These are phyloP conservation scores for Dolichallabes microphthalmus DNA, from an alignment of 2,113 vertebrate species.

Conservation along the genomic window DNA sequence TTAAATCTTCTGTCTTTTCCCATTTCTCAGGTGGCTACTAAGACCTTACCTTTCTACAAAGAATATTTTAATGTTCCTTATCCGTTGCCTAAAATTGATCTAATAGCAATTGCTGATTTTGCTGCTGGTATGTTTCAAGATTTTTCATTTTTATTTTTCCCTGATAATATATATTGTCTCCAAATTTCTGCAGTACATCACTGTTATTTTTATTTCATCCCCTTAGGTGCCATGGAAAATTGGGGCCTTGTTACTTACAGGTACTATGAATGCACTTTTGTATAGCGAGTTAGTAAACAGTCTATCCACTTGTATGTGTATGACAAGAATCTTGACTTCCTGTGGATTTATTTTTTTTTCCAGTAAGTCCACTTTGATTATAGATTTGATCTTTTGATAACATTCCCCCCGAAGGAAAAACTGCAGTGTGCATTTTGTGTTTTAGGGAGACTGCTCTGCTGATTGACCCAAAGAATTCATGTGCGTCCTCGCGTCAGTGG, in stretches of 20 bases:
- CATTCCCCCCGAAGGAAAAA: neutral
- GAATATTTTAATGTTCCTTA: constrained; percentile 99
- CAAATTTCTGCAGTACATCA: neutral
- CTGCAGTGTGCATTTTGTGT: neutral
- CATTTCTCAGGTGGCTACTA: constrained; percentile 88
- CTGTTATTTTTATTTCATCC: neutral
- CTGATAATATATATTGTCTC: neutral
- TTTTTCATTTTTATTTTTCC: neutral
- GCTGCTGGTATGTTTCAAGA: constrained; percentile 84
- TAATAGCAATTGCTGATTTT: constrained; percentile 99
- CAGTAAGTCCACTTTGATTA: neutral
- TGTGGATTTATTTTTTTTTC: neutral
- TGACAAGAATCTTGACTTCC: neutral
- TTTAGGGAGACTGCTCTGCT: constrained; percentile 93
- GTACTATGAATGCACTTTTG: constrained; percentile 64
- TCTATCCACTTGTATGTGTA: neutral
- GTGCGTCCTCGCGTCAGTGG: constrained; percentile 96
- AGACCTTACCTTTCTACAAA: constrained; percentile 99
- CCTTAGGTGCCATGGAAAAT: constrained; percentile 99
- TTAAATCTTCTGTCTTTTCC: constrained; percentile 30
- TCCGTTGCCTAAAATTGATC: constrained; percentile 98
- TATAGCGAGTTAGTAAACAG: neutral
- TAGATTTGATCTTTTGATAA: neutral
- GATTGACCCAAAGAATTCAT: constrained; percentile 96
- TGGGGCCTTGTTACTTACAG: constrained; percentile 99